A percentile compares a stretch with the other conserved stretches of the same genome.
These are phyloP conservation scores for Ceratitis capitata DNA, from an alignment of 1,140 invertebrate species.

Conservation along the genomic window DNA sequence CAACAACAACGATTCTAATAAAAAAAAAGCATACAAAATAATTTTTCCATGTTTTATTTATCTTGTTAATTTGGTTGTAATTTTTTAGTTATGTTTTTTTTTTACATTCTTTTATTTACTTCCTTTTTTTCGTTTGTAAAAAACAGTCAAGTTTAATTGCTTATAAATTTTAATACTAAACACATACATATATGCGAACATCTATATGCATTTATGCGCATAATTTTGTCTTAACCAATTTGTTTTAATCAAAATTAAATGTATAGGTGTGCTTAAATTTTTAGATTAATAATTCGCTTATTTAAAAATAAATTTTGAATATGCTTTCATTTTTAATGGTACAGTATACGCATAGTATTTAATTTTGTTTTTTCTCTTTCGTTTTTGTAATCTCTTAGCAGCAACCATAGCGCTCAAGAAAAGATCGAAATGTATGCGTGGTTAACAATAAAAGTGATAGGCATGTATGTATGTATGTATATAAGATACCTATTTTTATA, in stretches of 20 bases:
- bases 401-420: not conserved
- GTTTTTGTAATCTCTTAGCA: not conserved
- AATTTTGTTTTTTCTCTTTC: too few relatives aligned
- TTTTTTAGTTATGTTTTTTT: not conserved
- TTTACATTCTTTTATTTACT: not conserved
- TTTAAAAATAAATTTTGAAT: constrained; percentile 1
- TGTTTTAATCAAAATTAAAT: not conserved
- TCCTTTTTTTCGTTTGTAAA: not conserved
- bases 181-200: not conserved
- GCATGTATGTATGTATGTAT: too few relatives aligned
- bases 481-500: too few relatives aligned
- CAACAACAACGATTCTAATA: too few relatives aligned
- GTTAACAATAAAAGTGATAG: not conserved
- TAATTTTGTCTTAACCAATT: not conserved
- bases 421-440: not conserved
- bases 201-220: not conserved
- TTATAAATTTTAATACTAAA: not conserved
- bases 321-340: not conserved
- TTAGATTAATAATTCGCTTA: not conserved
- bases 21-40: too few relatives aligned
- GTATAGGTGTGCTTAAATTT: not conserved
- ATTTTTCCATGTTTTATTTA: not conserved
- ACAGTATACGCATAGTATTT: not conserved
- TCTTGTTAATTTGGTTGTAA: too few relatives aligned
- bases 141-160: constrained; percentile 22